These are phyloP conservation scores for Rhincodon typus DNA, from an alignment of 2,797 vertebrate species.

Conservation along the genomic window DNA sequence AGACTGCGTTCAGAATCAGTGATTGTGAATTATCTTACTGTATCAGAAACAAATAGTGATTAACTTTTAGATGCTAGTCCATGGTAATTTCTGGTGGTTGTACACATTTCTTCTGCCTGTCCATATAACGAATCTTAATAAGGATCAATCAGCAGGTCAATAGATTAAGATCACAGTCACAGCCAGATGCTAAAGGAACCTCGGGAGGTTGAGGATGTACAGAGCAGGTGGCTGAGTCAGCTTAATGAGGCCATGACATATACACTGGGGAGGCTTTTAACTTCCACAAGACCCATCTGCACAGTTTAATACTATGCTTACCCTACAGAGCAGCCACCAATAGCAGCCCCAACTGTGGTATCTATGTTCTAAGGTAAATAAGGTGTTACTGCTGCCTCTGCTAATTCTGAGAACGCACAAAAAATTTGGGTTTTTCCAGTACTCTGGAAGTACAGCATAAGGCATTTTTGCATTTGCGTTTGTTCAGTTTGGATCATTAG, in stretches of 20 bases:
- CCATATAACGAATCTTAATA: slow-evolving; percentile 46
- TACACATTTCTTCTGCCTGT: slow-evolving; percentile 42
- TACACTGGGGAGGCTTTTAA: slow-evolving; percentile 45
- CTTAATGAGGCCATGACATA: slow-evolving; percentile 58
- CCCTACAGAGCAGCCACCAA: background rate
- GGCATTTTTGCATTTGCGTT: background rate
- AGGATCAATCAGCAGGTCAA: slow-evolving; percentile 49
- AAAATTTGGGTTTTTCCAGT: background rate
- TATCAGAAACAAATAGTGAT: background rate
- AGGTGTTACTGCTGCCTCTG: slow-evolving; percentile 16
- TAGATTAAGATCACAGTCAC: slow-evolving; percentile 50
- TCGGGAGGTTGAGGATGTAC: slow-evolving; percentile 53
- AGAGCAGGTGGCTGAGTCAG: slow-evolving; percentile 68
- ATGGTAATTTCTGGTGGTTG: slow-evolving; percentile 43
- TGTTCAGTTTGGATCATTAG: background rate
- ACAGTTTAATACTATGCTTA: slow-evolving; percentile 21
- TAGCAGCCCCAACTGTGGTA: slow-evolving; percentile 9
- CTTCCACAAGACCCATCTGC: slow-evolving; percentile 37
- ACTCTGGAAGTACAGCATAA: background rate
- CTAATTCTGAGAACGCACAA: background rate
- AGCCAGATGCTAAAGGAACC: slow-evolving; percentile 56
- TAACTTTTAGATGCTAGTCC: background rate
- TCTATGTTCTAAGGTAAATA: slow-evolving; percentile 19
- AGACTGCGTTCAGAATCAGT: background rate
- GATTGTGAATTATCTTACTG: background rate